Evolutionary conservation across 2,113 vertebrate genomes (phyloP), one percentile per base, ranked within the genome.

Genomic region (Oreocharis arfaki): DNA sequence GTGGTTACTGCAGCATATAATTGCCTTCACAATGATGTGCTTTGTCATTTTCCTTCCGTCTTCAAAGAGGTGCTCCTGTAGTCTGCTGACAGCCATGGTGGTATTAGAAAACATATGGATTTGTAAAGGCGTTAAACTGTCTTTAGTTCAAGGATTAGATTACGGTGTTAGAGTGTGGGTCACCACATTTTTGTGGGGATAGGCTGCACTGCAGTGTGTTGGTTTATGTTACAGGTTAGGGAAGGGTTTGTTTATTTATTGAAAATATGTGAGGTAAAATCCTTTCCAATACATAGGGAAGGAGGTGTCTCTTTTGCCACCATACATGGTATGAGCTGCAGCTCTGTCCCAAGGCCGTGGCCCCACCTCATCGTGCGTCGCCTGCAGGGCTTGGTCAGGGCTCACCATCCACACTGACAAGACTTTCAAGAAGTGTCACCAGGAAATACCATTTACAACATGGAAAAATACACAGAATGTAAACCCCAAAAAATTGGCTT

Each of bases 11-110:
- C 96, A 95, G 95, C 97, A 95, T 98, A 97, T 98, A 98, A 98
- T 98, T 98, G 97, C 97, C 92, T 98, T 97, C 97, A 95, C 97
- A 96, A 96, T 97, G 96, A 97, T 97, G 97, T 98, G 97, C 98
- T 98, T 97, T 97, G 97, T 98, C 97, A 97, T 97, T 97, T 96
- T 97, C 85, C 96, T 98, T 97, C 96, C 96, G 94, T 96, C 96
- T 97, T 97, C 97, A 94, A 96, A 97, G 97, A 97, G 96, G 96
- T 87, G 74, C 90, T 98, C 96, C 97, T 96, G 90, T 96, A 97
- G 97, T 95, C 92, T 94, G 95, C 96, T 96, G 97, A 97, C 97
- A 97, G 95, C 95, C 96, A 16, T 88, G 96, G 94, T 61, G 68
- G 96, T 93, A 92, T 97, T 97, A 96, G 96, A 95, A 97, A 97